Conservation (phyloP, 1,140 invertebrate genomes). For the Phymorhynchus buccinoides region DNA sequence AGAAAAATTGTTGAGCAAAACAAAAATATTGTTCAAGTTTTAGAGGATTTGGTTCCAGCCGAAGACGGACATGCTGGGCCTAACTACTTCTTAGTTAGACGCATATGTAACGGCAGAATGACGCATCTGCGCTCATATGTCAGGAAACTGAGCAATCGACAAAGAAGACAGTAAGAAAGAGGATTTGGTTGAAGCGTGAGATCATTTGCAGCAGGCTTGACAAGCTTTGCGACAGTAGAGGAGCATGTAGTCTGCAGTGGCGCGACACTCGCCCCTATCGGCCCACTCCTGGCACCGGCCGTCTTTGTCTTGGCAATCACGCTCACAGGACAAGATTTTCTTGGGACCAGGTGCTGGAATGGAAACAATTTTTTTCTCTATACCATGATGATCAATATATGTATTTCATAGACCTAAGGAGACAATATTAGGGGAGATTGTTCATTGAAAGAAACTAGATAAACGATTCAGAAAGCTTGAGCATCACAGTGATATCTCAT, state of each 20-base stretch:
- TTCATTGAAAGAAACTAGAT: too few species aligned
- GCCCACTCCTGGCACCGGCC: slow-evolving; percentile 30
- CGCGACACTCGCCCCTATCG: not conserved
- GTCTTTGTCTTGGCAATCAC: slow-evolving; percentile 4
- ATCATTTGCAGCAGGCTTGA: not conserved
- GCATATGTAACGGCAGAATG: too few species aligned
- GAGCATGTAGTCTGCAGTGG: slow-evolving; percentile 28
- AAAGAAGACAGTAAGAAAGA: not conserved
- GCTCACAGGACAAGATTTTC: slow-evolving; percentile 16
- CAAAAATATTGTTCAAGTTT: not conserved
- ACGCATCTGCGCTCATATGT: too few species aligned
- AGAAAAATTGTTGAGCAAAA: not conserved
- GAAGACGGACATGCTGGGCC: not conserved
- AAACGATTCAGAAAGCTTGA: too few species aligned
- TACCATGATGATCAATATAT: too few species aligned
- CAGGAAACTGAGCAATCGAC: not conserved
- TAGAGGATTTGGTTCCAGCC: not conserved
- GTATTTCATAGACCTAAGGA: too few species aligned
- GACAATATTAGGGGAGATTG: too few species aligned
- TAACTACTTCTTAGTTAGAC: too few species aligned
- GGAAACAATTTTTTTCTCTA: too few species aligned
- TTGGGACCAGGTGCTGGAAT: not conserved
- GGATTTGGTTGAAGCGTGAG: not conserved
- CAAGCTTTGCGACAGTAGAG: slow-evolving; percentile 13
- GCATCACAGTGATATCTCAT: too few species aligned